Conservation (phyloP, 1,140 invertebrate species). For the Microplitis demolitor region DNA sequence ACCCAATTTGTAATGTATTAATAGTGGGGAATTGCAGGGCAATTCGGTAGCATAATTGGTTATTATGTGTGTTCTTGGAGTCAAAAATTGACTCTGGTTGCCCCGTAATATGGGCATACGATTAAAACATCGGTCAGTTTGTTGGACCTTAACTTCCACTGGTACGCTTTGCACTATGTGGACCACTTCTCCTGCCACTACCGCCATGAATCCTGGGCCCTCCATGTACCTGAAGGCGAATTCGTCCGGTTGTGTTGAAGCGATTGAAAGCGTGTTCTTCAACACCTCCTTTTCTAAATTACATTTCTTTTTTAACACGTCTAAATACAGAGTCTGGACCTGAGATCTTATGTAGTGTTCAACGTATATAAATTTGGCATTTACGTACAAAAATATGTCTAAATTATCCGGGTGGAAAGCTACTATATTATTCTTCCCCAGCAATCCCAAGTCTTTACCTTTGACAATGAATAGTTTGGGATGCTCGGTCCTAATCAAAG, state of each 20-base stretch:
- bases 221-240: conserved; percentile 33
- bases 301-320: background rate
- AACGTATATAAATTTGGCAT: conserved; percentile 25
- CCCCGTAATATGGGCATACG: conserved; percentile 23
- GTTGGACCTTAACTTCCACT: conserved; percentile 7
- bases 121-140: conserved; percentile 28
- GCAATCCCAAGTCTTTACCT: background rate
- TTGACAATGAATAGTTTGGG: conserved; percentile 36
- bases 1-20: conserved; percentile 19
- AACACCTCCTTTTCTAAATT: conserved; percentile 20
- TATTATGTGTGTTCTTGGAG: conserved; percentile 28
- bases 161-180: conserved; percentile 32
- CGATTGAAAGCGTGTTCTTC: conserved; percentile 13
- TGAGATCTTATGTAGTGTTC: conserved; percentile 18
- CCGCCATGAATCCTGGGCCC: conserved; percentile 32
- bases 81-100: conserved; percentile 23
- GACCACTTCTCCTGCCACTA: conserved; percentile 25
- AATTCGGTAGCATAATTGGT: background rate
- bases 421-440: conserved; percentile 30
- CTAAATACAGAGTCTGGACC: conserved; percentile 12
- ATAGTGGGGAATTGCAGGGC: conserved; percentile 13
- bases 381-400: conserved; percentile 30
- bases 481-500: conserved; percentile 30
- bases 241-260: conserved; percentile 23
- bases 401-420: conserved; percentile 5